Evolutionary conservation across 2,888 invertebrate species (phyloP), one percentile per base, ranked within the genome.

Genomic region (Oscheius sp.): DNA sequence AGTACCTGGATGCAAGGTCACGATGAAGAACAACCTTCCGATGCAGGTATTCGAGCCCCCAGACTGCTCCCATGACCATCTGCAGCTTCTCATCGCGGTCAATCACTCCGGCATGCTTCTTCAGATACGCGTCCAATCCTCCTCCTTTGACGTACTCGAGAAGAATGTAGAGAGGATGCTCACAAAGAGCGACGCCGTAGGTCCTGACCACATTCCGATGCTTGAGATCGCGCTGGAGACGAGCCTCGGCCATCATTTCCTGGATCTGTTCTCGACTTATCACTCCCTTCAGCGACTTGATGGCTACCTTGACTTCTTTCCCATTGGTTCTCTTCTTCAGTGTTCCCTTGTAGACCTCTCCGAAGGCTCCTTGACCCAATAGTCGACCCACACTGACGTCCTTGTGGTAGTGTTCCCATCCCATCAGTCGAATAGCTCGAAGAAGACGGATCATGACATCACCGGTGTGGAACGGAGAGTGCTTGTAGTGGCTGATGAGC

Each of bases 191-290:
- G 48, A 73, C 73, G 2, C 73, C 73, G 57, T 73, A 73, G 37
- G 65, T 65, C 33, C 35, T n/a, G 58, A 73, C 73, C 29, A 73
- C 59, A 37, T 73, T 73, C 65, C 57, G 32, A 21, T 73, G 73
- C 11, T 32, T 29, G 32, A 73, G 59, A 35, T 65, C 11, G 11
- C 73, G 35, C 65, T 65, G 65, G 13, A 73, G 47, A 4, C 73
- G 29, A 9, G 73, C 73, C 37, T 73, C 73, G 33, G 42, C 50
- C 73, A 73, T 73, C 65, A 73, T 65, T 48, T 53, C 73, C 32
- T 57, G 65, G 33, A 65, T 73, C 48, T 66, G 65, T 42, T 65
- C 65, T 47, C 32, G 32, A 10, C 10, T 32, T 29, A 21, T 57
- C 2, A 37, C 13, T 4, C n/a, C 55, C 10, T 65, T 63, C 32